Conservation (phyloP, 2,797 vertebrate genomes). For the Poeciliopsis infans region DNA sequence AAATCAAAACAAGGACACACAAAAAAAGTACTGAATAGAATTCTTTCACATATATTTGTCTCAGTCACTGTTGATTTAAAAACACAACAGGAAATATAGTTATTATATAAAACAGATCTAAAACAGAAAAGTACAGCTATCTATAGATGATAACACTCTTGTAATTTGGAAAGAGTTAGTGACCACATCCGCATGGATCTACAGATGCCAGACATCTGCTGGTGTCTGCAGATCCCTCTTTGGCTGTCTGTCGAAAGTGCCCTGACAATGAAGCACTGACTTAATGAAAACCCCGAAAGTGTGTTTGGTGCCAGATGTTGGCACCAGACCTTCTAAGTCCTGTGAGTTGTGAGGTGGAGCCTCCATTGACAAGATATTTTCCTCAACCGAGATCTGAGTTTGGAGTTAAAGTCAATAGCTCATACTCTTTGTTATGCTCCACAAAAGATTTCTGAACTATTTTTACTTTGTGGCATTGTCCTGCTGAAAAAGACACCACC, state of each 20-base stretch:
- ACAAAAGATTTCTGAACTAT: background rate
- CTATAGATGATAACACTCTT: background rate
- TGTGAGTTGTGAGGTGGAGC: background rate
- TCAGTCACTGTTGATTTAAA: conserved; percentile 13
- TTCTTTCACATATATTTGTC: background rate
- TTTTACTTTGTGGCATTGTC: background rate
- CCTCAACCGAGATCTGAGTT: background rate
- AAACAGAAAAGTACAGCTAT: background rate
- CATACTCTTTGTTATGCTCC: background rate
- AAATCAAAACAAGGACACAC: conserved; percentile 22
- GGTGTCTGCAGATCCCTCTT: background rate
- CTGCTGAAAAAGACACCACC: background rate
- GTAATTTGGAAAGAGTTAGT: background rate
- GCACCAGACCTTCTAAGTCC: background rate
- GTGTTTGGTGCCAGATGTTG: background rate
- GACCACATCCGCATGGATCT: background rate
- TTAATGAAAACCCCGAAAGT: background rate
- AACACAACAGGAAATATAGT: conserved; percentile 13
- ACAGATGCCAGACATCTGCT: background rate
- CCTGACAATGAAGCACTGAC: background rate
- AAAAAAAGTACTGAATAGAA: conserved; percentile 2
- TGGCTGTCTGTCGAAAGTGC: background rate
- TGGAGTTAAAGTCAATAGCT: background rate
- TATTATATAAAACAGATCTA: conserved; percentile 3
- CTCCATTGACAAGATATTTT: background rate